Percentiles rank a stretch among this genome's conserved stretches.
phyloP scores from a whole-genome alignment of 2,888 invertebrate genomes.

The Drosophila aldrichi region DNA sequence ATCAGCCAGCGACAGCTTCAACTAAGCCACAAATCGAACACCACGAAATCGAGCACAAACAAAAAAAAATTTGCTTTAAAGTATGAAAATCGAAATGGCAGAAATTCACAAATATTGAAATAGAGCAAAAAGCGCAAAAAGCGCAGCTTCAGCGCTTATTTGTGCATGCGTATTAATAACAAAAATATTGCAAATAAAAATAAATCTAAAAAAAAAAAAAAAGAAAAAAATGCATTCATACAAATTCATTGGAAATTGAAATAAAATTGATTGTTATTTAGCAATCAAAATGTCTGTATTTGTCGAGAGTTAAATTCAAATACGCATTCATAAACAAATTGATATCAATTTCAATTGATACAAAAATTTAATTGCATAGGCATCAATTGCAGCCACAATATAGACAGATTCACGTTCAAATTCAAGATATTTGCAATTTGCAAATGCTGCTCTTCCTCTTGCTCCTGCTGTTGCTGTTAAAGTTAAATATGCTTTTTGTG shows the following conservation, averaged over 20 bases:
- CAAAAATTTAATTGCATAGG: conserved; percentile 35
- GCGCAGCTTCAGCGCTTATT: background rate
- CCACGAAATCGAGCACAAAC: background rate
- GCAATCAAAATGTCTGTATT: conserved; percentile 4
- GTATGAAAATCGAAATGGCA: background rate
- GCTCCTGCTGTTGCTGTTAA: too few species aligned
- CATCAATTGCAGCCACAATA: conserved; percentile 23
- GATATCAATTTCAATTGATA: conserved; percentile 28
- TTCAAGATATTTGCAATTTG: background rate
- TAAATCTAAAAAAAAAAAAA: background rate
- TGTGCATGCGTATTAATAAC: background rate
- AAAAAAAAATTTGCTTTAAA: background rate
- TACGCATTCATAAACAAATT: conserved; percentile 23
- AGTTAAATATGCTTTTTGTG: conserved; percentile 8
- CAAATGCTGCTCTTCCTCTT: too few species aligned
- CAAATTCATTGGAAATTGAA: background rate
- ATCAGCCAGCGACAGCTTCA: background rate
- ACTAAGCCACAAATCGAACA: conserved; percentile 1
- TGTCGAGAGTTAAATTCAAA: background rate
- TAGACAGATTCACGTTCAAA: background rate
- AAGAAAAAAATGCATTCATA: background rate
- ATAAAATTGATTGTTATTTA: conserved; percentile 1
- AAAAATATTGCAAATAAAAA: background rate
- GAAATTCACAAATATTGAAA: background rate
- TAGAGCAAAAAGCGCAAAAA: background rate